Conservation (phyloP, 2,888 invertebrate genomes). For the Tachystola acroxantha region DNA sequence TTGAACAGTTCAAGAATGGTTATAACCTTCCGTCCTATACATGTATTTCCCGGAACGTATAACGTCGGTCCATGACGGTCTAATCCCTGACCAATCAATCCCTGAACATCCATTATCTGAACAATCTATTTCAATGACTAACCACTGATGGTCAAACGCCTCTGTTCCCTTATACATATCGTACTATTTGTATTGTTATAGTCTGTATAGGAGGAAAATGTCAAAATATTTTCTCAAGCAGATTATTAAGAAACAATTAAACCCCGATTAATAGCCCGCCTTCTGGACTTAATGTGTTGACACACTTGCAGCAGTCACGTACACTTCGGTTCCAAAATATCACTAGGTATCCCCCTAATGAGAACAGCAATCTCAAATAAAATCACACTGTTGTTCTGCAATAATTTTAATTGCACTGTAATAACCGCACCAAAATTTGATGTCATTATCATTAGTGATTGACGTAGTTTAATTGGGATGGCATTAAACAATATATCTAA, state of each 20-base stretch:
- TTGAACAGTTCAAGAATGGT: too few species aligned
- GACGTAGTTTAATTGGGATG: slow-evolving; percentile 29
- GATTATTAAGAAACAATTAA: slow-evolving; percentile 50
- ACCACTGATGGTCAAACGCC: too few species aligned
- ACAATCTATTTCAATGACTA: too few species aligned
- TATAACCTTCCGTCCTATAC: too few species aligned
- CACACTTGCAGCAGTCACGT: slow-evolving; percentile 63
- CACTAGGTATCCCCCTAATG: slow-evolving; percentile 41
- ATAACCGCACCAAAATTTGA: slow-evolving; percentile 38
- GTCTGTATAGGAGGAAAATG: slow-evolving; percentile 63
- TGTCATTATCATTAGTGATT: slow-evolving; percentile 26
- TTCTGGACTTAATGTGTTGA: slow-evolving; percentile 40
- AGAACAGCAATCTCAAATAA: slow-evolving; percentile 39
- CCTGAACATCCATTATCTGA: too few species aligned
- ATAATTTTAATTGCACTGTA: slow-evolving; percentile 32
- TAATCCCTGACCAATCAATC: too few species aligned
- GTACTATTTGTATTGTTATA: too few species aligned
- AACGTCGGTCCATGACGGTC: too few species aligned
- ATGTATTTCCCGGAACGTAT: too few species aligned
- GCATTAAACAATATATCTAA: slow-evolving; percentile 26
- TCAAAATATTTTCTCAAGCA: slow-evolving; percentile 26
- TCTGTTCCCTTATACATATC: too few species aligned
- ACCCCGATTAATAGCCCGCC: slow-evolving; percentile 22
- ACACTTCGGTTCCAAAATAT: slow-evolving; percentile 38
- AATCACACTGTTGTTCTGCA: slow-evolving; percentile 43